Conservation (phyloP, 2,113 vertebrate genomes). For the Labeo rohita region DNA sequence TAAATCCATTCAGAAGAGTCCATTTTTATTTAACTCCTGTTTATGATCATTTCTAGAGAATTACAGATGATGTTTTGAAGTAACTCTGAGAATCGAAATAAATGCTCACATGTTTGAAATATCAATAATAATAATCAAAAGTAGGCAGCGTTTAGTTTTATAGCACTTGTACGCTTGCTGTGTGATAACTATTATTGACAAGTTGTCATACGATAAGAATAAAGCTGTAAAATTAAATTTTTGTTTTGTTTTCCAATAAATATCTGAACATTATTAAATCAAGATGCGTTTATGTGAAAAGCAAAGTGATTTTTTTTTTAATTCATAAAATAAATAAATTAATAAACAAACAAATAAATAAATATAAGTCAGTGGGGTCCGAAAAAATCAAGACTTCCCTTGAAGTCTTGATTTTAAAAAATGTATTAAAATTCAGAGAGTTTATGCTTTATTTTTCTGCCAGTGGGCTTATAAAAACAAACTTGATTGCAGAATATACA, state of each 20-base stretch:
- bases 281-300: no score
- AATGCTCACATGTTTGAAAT: neutral
- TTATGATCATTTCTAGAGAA: neutral
- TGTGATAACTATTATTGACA: neutral
- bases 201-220: neutral
- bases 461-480: no score
- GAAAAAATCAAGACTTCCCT: no score
- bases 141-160: neutral
- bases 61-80: neutral
- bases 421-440: no score
- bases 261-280: no score
- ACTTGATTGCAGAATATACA: neutral
- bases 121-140: neutral
- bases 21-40: neutral
- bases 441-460: no score
- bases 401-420: no score
- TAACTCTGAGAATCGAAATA: no score
- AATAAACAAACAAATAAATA: no score
- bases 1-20: neutral
- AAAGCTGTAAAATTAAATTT: neutral
- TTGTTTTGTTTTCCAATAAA: neutral
- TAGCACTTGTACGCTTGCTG: neutral
- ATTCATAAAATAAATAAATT: no score
- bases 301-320: no score
- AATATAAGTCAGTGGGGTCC: no score